Conservation (phyloP, 2,888 invertebrate species). For the Dasypogon diadema region DNA sequence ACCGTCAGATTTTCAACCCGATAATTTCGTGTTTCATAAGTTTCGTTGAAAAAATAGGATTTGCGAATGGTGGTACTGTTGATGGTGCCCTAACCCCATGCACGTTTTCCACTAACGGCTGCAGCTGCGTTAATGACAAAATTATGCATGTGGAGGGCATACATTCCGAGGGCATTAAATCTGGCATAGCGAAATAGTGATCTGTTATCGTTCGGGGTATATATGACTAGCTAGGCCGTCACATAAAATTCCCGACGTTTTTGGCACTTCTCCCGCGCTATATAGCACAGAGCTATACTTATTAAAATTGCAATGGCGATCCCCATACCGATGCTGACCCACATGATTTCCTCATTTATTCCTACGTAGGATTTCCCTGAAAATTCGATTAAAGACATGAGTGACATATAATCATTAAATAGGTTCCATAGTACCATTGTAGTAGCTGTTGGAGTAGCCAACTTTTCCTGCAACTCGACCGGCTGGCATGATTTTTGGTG, state of each 20-base stretch:
- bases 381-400: background rate
- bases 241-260: conserved; percentile 80
- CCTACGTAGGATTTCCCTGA: conserved; percentile 86
- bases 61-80: too few relatives aligned
- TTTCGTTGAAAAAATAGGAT: too few relatives aligned
- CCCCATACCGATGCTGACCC: conserved; percentile 83
- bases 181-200: conserved; percentile 31
- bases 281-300: conserved; percentile 85
- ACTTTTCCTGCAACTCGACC: conserved; percentile 69
- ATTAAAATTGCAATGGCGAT: conserved; percentile 80
- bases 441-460: conserved; percentile 67
- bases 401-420: background rate
- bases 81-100: conserved; percentile 45
- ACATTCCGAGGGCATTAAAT: conserved; percentile 44
- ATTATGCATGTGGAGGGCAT: conserved; percentile 53
- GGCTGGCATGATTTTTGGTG: conserved; percentile 67
- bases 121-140: conserved; percentile 46
- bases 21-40: too few relatives aligned
- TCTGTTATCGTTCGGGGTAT: conserved; percentile 40
- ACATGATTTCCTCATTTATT: conserved; percentile 89
- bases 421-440: conserved; percentile 63
- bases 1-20: too few relatives aligned
- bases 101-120: conserved; percentile 51
- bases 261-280: conserved; percentile 83
- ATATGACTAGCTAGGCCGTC: conserved; percentile 72